Evolutionary conservation across 2,888 invertebrate genomes (phyloP).

Genomic region (Sthenelais limicola): DNA sequence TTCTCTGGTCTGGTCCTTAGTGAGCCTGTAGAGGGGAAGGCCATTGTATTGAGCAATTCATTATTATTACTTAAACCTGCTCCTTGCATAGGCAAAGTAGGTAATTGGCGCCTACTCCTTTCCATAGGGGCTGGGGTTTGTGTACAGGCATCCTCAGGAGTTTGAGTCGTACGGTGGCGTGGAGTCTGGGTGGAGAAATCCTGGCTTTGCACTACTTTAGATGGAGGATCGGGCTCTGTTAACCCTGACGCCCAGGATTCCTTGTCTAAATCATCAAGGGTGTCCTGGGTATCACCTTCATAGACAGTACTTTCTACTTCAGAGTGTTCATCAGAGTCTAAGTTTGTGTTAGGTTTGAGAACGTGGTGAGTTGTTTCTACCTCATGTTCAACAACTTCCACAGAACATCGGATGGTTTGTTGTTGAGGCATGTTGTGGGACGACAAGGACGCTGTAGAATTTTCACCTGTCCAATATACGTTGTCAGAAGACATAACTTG

Average conservation of each 20-base stretch:
- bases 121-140: constrained; percentile 35
- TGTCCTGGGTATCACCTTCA: neutral
- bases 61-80: constrained; percentile 2
- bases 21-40: neutral
- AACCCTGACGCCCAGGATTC: constrained; percentile 42
- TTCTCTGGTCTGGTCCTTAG: neutral
- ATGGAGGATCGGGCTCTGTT: constrained; percentile 45
- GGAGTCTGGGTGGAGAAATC: constrained; percentile 44
- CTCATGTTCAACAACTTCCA: constrained; percentile 35
- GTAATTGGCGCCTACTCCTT: neutral
- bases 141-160: constrained; percentile 44
- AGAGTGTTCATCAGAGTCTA: constrained; percentile 18
- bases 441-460: no score
- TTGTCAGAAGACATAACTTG: no score
- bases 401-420: no score
- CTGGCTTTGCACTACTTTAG: neutral
- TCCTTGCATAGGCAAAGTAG: neutral
- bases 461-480: no score
- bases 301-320: no score
- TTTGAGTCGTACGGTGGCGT: constrained; percentile 44
- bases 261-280: constrained; percentile 13
- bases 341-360: constrained; percentile 20
- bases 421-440: no score
- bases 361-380: neutral
- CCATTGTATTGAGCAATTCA: constrained; percentile 11